Percentiles rank a stretch among this genome's conserved stretches.
These are phyloP conservation scores for Plemyria rubiginata DNA, from an alignment of 2,888 invertebrate species.

Conservation along the genomic window DNA sequence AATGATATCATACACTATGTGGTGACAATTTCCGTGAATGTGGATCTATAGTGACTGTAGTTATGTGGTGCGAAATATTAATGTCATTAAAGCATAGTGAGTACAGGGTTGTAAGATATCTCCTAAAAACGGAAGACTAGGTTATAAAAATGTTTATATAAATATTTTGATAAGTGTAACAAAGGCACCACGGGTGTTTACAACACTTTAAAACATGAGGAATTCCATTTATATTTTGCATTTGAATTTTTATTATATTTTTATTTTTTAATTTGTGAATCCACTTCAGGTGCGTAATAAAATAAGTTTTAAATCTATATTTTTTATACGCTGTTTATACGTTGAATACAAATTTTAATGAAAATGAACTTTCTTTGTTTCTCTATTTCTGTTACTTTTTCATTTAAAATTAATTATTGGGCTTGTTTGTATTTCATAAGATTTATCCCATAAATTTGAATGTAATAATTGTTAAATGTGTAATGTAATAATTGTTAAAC, in stretches of 20 bases:
- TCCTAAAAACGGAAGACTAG: slow-evolving; percentile 77
- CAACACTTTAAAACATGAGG: slow-evolving; percentile 67
- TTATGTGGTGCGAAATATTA: slow-evolving; percentile 64
- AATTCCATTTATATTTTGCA: slow-evolving; percentile 76
- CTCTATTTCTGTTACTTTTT: slow-evolving; percentile 35
- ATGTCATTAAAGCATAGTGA: slow-evolving; percentile 81
- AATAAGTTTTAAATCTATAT: slow-evolving; percentile 64
- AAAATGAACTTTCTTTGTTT: slow-evolving; percentile 21
- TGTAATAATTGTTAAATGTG: slow-evolving; percentile 35
- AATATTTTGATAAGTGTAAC: slow-evolving; percentile 78
- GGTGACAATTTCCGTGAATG: slow-evolving; percentile 44
- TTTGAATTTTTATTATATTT: slow-evolving; percentile 60
- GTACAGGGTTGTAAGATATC: slow-evolving; percentile 85
- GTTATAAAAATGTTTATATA: slow-evolving; percentile 79
- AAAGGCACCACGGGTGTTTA: slow-evolving; percentile 71
- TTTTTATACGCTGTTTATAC: slow-evolving; percentile 39
- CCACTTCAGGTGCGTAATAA: slow-evolving; percentile 56
- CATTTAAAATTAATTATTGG: slow-evolving; percentile 41
- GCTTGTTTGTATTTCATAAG: slow-evolving; percentile 36
- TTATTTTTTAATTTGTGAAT: slow-evolving; percentile 57
- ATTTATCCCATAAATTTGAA: slow-evolving; percentile 30
- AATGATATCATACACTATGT: slow-evolving; percentile 43
- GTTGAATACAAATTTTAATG: slow-evolving; percentile 30
- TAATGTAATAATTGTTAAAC: slow-evolving; percentile 35
- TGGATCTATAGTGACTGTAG: slow-evolving; percentile 58